Conservation (phyloP, 2,888 invertebrate genomes). For the Campoplex nolae region DNA sequence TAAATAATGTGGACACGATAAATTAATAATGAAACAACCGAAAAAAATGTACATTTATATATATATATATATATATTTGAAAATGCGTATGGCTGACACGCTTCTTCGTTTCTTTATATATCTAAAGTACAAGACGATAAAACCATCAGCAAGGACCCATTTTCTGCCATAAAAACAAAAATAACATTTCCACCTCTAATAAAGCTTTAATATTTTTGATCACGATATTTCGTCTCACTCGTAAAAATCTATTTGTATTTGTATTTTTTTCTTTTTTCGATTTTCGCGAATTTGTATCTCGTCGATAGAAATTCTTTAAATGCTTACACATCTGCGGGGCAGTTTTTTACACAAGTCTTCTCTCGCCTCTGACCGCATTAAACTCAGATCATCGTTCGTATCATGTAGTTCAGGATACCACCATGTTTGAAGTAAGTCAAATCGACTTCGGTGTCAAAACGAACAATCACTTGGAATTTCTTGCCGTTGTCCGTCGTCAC, state of each 20-base stretch:
- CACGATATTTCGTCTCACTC: neutral
- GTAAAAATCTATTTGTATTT: neutral
- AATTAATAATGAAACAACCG: slow-evolving; percentile 11
- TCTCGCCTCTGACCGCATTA: slow-evolving; percentile 17
- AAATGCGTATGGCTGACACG: slow-evolving; percentile 46
- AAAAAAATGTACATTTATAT: slow-evolving; percentile 52
- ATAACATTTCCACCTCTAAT: slow-evolving; percentile 51
- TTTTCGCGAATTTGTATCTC: too few species aligned
- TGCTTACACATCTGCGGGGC: slow-evolving; percentile 43
- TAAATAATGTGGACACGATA: slow-evolving; percentile 8
- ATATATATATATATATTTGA: slow-evolving; percentile 55
- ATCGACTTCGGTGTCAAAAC: slow-evolving; percentile 99
- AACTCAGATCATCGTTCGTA: slow-evolving; percentile 91
- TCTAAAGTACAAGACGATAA: slow-evolving; percentile 46
- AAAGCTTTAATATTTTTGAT: slow-evolving; percentile 54
- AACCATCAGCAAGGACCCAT: slow-evolving; percentile 52
- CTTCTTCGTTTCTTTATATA: slow-evolving; percentile 6
- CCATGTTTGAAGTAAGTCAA: slow-evolving; percentile 96
- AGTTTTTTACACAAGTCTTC: slow-evolving; percentile 11
- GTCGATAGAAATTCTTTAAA: slow-evolving; percentile 45
- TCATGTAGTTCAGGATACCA: slow-evolving; percentile 99
- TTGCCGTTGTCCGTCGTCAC: slow-evolving; percentile 89
- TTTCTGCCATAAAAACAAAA: slow-evolving; percentile 53
- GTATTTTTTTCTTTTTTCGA: neutral
- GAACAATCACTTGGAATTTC: slow-evolving; percentile 91